Conservation (phyloP, 2,113 vertebrate species). For the Tauraco erythrolophus region DNA sequence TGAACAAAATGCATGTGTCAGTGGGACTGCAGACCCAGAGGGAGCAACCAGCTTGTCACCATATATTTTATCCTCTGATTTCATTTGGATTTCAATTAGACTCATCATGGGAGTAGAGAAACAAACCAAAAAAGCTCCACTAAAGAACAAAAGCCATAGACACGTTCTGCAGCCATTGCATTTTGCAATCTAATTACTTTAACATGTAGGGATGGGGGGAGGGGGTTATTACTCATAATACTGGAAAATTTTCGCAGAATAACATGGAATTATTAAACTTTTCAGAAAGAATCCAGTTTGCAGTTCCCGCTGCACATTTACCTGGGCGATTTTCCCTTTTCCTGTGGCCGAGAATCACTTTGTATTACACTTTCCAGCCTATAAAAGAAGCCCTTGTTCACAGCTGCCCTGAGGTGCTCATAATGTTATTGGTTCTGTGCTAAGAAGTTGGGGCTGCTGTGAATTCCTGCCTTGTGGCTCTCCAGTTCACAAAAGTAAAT, state of each 20-base stretch:
- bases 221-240: background rate
- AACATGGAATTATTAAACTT: conserved; percentile 45
- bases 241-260: conserved; percentile 6
- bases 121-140: background rate
- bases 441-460: conserved; percentile 52
- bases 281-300: conserved; percentile 41
- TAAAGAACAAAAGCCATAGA: conserved; percentile 18
- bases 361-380: conserved; percentile 23
- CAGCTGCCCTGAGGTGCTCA: conserved; percentile 61
- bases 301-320: conserved; percentile 39
- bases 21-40: background rate
- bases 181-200: conserved; percentile 47
- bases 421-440: conserved; percentile 67
- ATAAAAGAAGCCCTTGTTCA: conserved; percentile 77
- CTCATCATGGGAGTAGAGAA: background rate
- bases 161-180: background rate
- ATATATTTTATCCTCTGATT: background rate
- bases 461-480: conserved; percentile 79
- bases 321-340: conserved; percentile 48
- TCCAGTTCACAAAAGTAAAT: conserved; percentile 54
- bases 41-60: background rate
- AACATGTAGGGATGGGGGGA: background rate
- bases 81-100: background rate
- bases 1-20: background rate
- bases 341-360: conserved; percentile 61